phyloP scores from a whole-genome alignment of 2,113 vertebrate species.

The Lampris incognitus region DNA sequence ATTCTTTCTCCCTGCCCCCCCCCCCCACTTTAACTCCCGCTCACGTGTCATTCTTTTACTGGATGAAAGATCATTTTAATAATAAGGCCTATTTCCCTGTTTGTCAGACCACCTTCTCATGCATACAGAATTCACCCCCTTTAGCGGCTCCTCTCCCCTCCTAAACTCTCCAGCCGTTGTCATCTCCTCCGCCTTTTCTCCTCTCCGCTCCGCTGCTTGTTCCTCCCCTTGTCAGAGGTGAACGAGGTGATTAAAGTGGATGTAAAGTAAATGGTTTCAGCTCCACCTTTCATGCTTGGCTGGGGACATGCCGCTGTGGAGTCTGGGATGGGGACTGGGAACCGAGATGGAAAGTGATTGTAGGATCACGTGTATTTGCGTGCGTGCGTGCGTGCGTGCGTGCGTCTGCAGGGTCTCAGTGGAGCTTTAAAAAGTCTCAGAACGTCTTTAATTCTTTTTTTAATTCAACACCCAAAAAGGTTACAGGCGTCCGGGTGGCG shows the following conservation, averaged over 20 bases:
- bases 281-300: slow-evolving; percentile 40
- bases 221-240: slow-evolving; percentile 14
- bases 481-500: too few species aligned
- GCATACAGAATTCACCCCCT: background rate
- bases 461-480: too few species aligned
- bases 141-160: background rate
- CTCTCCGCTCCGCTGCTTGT: background rate
- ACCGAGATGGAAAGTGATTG: slow-evolving; percentile 24
- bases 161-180: background rate
- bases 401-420: background rate
- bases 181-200: background rate
- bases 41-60: background rate
- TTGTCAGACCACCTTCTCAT: background rate
- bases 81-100: background rate
- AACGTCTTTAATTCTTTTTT: too few species aligned
- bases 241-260: slow-evolving; percentile 55
- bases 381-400: background rate
- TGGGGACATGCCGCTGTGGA: slow-evolving; percentile 31
- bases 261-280: slow-evolving; percentile 57
- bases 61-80: slow-evolving; percentile 6
- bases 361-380: background rate
- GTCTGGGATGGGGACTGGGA: background rate
- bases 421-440: too few species aligned
- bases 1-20: background rate
- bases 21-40: slow-evolving; percentile 10